Evolutionary conservation across 2,113 vertebrate species (phyloP).

Genomic region (Cottus gobio): DNA sequence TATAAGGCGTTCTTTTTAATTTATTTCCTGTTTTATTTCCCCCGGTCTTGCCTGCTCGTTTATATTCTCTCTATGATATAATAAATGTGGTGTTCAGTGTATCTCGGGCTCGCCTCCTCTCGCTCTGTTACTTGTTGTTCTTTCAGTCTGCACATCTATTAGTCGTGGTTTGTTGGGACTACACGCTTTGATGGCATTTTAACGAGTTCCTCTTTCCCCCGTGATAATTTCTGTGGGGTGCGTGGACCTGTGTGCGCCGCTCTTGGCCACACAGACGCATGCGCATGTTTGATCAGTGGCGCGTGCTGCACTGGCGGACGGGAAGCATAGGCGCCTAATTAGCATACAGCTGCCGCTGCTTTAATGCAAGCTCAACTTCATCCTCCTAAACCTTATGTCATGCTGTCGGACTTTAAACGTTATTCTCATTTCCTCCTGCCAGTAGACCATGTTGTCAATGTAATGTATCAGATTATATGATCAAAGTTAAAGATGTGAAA

Average conservation of each 20-base stretch:
- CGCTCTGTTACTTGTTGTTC: conserved; percentile 26
- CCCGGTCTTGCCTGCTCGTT: neutral
- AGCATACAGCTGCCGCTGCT: conserved; percentile 93
- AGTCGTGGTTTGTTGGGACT: conserved; percentile 64
- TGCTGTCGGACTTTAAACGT: conserved; percentile 16
- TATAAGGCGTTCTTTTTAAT: neutral
- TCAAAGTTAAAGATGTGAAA: neutral
- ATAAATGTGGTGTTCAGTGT: neutral
- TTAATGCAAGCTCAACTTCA: conserved; percentile 66
- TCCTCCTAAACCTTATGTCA: conserved; percentile 71
- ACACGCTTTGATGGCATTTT: conserved; percentile 83
- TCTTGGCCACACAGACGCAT: conserved; percentile 66
- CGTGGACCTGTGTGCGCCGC: conserved; percentile 60
- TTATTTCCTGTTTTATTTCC: neutral
- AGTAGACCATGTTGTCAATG: neutral
- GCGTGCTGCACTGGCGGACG: conserved; percentile 84
- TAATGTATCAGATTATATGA: neutral
- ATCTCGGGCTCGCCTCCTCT: neutral
- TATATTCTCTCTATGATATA: neutral
- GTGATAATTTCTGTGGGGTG: conserved; percentile 55
- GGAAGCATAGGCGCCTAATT: conserved; percentile 86
- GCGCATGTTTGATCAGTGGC: conserved; percentile 90
- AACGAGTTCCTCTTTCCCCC: conserved; percentile 80
- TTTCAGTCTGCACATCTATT: conserved; percentile 31
- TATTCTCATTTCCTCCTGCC: neutral